These are phyloP conservation scores for Chrosomus eos DNA, from an alignment of 2,797 vertebrate genomes.

Conservation along the genomic window DNA sequence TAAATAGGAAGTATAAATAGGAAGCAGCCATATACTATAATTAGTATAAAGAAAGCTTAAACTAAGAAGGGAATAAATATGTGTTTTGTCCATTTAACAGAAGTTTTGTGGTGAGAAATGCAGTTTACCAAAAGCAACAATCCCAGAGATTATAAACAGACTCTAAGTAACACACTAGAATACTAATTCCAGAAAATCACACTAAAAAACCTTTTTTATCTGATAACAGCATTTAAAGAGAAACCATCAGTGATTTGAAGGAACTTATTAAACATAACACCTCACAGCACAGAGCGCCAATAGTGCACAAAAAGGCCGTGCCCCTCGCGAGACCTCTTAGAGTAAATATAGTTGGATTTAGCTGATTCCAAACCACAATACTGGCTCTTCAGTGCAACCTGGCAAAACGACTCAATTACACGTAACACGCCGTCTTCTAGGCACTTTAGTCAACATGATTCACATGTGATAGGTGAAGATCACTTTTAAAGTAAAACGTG, in stretches of 20 bases:
- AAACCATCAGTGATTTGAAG: constrained; percentile 64
- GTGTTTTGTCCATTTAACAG: neutral
- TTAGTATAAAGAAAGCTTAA: neutral
- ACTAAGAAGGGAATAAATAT: neutral
- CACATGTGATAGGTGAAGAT: constrained; percentile 34
- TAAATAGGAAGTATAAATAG: neutral
- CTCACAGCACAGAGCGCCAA: constrained; percentile 51
- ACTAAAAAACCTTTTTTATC: constrained; percentile 9
- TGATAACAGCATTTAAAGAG: constrained; percentile 43
- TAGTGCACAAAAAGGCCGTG: constrained; percentile 57
- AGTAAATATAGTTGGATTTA: constrained; percentile 72
- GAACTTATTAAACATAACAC: constrained; percentile 43
- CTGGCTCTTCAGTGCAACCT: constrained; percentile 43
- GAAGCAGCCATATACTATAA: neutral
- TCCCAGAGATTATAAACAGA: constrained; percentile 17
- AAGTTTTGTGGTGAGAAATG: neutral
- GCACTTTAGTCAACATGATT: constrained; percentile 44
- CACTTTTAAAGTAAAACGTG: neutral
- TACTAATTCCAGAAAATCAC: constrained; percentile 49
- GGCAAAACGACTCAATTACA: constrained; percentile 51
- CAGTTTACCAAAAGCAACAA: neutral
- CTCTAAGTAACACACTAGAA: constrained; percentile 26
- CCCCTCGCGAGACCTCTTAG: constrained; percentile 66
- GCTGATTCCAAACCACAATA: constrained; percentile 54
- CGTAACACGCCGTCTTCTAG: constrained; percentile 33